A percentile compares a stretch with the other conserved stretches of the same genome.
Conservation (phyloP, 2,888 invertebrate genomes). For the Drosophila falleni region DNA sequence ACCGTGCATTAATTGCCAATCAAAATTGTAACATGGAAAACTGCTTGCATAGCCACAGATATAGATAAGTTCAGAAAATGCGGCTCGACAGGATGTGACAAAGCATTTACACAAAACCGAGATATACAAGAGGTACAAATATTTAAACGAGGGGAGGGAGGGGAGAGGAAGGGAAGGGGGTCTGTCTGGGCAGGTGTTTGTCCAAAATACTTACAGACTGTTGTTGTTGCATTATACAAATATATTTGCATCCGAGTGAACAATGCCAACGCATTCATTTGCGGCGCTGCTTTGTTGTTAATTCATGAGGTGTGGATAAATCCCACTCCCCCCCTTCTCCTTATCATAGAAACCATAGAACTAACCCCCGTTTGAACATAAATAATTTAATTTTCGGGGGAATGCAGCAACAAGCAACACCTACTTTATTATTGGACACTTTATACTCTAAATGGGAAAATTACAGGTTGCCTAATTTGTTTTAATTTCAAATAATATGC, state of each 20-base stretch:
- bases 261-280: slow-evolving; percentile 71
- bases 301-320: slow-evolving; percentile 76
- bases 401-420: slow-evolving; percentile 64
- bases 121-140: slow-evolving; percentile 33
- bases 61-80: slow-evolving; percentile 38
- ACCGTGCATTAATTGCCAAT: slow-evolving; percentile 74
- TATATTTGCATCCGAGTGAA: slow-evolving; percentile 50
- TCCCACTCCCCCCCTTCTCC: not conserved
- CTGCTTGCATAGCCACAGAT: slow-evolving; percentile 49
- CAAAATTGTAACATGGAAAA: slow-evolving; percentile 69
- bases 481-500: slow-evolving; percentile 81
- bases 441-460: slow-evolving; percentile 79
- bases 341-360: no score
- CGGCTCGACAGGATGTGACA: slow-evolving; percentile 58
- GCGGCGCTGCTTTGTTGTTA: slow-evolving; percentile 71
- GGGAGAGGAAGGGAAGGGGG: not conserved
- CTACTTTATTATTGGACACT: slow-evolving; percentile 81
- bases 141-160: slow-evolving; percentile 23
- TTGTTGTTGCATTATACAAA: slow-evolving; percentile 6
- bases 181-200: slow-evolving; percentile 57
- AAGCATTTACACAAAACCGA: slow-evolving; percentile 32
- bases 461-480: slow-evolving; percentile 82
- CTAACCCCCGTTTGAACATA: slow-evolving; percentile 36
- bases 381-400: slow-evolving; percentile 67
- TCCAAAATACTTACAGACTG: slow-evolving; percentile 10